These are phyloP conservation scores for Tympanoctomys barrerae DNA, from an alignment of 2,797 vertebrate genomes.

Conservation along the genomic window DNA sequence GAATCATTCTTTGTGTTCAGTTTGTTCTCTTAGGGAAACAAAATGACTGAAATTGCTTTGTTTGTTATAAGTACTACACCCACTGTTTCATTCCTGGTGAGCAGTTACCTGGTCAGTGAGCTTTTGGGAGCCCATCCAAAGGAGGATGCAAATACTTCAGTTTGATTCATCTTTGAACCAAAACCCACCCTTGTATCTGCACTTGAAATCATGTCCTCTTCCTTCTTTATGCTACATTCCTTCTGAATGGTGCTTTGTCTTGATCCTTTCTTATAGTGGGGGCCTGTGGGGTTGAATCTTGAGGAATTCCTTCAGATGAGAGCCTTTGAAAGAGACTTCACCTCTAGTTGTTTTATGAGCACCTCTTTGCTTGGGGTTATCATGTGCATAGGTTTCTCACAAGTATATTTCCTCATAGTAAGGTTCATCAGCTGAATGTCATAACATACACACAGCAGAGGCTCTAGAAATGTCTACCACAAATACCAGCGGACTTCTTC, in stretches of 20 bases:
- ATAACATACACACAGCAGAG: slow-evolving; percentile 32
- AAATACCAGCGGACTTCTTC: slow-evolving; percentile 7
- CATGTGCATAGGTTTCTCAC: slow-evolving; percentile 54
- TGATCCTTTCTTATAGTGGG: slow-evolving; percentile 54
- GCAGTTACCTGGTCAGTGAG: slow-evolving; percentile 48
- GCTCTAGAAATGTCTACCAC: slow-evolving; percentile 47
- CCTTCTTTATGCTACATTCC: slow-evolving; percentile 57
- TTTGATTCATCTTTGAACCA: slow-evolving; percentile 65
- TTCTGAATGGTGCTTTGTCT: slow-evolving; percentile 78
- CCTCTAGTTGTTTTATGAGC: slow-evolving; percentile 46
- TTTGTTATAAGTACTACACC: slow-evolving; percentile 58
- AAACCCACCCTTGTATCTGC: neutral
- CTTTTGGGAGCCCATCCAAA: slow-evolving; percentile 48
- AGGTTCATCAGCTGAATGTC: slow-evolving; percentile 42
- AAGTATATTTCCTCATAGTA: slow-evolving; percentile 57
- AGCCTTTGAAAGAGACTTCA: slow-evolving; percentile 23
- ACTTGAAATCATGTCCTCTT: slow-evolving; percentile 59
- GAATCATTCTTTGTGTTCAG: slow-evolving; percentile 81
- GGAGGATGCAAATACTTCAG: slow-evolving; percentile 56
- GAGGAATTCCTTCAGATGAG: slow-evolving; percentile 41
- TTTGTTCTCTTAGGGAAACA: slow-evolving; percentile 73
- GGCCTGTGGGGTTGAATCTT: slow-evolving; percentile 62
- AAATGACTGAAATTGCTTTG: slow-evolving; percentile 70
- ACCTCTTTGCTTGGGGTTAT: slow-evolving; percentile 30
- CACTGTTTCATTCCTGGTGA: slow-evolving; percentile 62